Evolutionary conservation across 2,797 vertebrate genomes (phyloP).

Genomic region (Parambassis ranga): DNA sequence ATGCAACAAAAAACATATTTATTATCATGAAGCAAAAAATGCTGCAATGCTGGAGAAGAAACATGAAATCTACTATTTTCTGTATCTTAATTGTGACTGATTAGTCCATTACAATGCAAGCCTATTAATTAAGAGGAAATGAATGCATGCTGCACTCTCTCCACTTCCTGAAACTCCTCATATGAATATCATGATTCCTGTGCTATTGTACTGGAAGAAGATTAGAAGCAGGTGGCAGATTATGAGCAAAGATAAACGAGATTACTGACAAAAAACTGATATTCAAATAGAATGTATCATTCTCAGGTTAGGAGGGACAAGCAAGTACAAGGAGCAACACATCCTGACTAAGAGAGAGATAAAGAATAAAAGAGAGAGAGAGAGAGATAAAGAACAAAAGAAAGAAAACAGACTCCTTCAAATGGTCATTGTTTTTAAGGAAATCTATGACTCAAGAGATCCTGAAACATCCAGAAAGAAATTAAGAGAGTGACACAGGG

Average conservation of each 20-base stretch:
- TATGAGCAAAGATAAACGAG: constrained; percentile 7
- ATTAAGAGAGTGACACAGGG: neutral
- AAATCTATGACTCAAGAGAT: constrained; percentile 78
- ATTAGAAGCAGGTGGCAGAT: constrained; percentile 17
- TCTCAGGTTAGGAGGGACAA: constrained; percentile 22
- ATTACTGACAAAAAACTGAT: constrained; percentile 25
- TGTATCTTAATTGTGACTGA: neutral
- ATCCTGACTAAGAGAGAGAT: neutral
- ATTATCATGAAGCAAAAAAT: neutral
- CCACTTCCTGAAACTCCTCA: constrained; percentile 4
- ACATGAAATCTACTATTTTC: too few species aligned
- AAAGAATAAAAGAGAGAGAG: neutral
- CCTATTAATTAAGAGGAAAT: too few species aligned
- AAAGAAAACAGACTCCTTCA: too few species aligned
- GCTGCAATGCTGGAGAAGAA: too few species aligned
- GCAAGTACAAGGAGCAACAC: neutral
- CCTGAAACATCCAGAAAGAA: constrained; percentile 77
- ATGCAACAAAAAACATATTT: neutral
- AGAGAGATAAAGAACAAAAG: neutral
- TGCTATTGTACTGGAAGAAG: neutral
- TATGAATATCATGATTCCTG: neutral
- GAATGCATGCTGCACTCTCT: neutral
- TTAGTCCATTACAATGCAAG: constrained; percentile 12
- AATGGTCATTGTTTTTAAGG: constrained; percentile 79
- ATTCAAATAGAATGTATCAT: constrained; percentile 47